Percentiles rank a stretch among this genome's conserved stretches.
phyloP scores from a whole-genome alignment of 2,113 vertebrate species.

The Kryptolebias marmoratus region DNA sequence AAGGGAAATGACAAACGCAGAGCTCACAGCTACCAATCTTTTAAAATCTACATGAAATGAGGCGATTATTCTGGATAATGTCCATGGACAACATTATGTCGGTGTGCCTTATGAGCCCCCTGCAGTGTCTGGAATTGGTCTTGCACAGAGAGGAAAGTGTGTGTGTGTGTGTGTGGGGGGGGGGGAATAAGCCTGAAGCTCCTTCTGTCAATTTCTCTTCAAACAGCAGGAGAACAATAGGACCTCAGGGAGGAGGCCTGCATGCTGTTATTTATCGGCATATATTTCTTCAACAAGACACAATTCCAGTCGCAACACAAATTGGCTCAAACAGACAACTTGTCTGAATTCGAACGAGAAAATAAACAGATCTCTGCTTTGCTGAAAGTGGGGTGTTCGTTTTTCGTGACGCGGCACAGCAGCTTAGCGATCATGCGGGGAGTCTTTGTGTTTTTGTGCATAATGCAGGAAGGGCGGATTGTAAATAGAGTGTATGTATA shows the following conservation, averaged over 20 bases:
- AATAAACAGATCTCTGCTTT: constrained; percentile 32
- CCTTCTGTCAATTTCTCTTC: constrained; percentile 26
- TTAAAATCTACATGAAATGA: constrained; percentile 37
- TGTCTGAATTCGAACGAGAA: constrained; percentile 20
- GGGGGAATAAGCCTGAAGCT: constrained; percentile 21
- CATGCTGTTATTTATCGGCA: constrained; percentile 47
- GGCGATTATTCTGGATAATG: constrained; percentile 37
- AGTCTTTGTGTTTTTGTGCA: constrained; percentile 29
- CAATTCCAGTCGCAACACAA: constrained; percentile 40
- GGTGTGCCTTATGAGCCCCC: constrained; percentile 12
- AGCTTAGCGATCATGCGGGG: constrained; percentile 35
- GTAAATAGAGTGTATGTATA: constrained; percentile 20
- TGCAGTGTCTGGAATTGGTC: constrained; percentile 43
- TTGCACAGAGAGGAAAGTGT: constrained; percentile 14
- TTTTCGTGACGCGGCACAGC: constrained; percentile 24
- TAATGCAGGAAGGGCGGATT: constrained; percentile 7
- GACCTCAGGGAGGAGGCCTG: constrained; percentile 26
- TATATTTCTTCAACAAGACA: constrained; percentile 43
- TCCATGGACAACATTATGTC: constrained; percentile 8
- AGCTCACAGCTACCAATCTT: constrained; percentile 34
- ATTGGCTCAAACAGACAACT: constrained; percentile 33
- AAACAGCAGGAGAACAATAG: constrained; percentile 35
- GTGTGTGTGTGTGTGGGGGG: too few relatives aligned
- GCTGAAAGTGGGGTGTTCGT: not conserved
- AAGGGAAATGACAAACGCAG: constrained; percentile 28